These are phyloP conservation scores for Andrena camellia DNA, from an alignment of 2,888 invertebrate species.

Conservation along the genomic window DNA sequence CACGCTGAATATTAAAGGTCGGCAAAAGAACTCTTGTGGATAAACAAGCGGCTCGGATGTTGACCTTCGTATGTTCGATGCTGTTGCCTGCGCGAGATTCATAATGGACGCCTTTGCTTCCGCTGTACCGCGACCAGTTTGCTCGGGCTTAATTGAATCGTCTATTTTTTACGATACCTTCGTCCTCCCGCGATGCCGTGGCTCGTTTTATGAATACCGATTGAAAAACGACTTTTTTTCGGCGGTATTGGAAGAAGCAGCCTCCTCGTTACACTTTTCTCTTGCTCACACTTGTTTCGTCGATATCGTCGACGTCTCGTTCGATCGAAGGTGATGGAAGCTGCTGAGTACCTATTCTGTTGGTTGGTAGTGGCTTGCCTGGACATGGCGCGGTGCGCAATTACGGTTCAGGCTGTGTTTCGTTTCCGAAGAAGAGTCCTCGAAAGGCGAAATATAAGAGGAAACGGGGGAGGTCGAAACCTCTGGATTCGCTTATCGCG, in stretches of 20 bases:
- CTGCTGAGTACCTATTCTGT: no score
- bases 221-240: background rate
- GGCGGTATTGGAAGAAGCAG: background rate
- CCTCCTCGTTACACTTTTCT: background rate
- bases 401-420: background rate
- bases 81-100: slow-evolving; percentile 7
- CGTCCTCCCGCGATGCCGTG: background rate
- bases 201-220: background rate
- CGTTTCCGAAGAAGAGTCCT: background rate
- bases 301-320: background rate
- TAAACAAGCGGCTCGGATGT: background rate
- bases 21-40: background rate
- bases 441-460: slow-evolving; percentile 19
- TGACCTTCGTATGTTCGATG: background rate
- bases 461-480: slow-evolving; percentile 9
- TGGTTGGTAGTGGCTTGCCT: background rate
- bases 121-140: background rate
- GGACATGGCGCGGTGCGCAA: slow-evolving; percentile 6
- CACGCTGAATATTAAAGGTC: background rate
- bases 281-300: background rate
- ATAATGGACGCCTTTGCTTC: background rate
- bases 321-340: no score
- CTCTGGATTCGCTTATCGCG: slow-evolving; percentile 49
- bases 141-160: slow-evolving; percentile 21
- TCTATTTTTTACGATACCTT: slow-evolving; percentile 1